phyloP scores from a whole-genome alignment of 1,140 invertebrate genomes.

The Ericerus pela region DNA sequence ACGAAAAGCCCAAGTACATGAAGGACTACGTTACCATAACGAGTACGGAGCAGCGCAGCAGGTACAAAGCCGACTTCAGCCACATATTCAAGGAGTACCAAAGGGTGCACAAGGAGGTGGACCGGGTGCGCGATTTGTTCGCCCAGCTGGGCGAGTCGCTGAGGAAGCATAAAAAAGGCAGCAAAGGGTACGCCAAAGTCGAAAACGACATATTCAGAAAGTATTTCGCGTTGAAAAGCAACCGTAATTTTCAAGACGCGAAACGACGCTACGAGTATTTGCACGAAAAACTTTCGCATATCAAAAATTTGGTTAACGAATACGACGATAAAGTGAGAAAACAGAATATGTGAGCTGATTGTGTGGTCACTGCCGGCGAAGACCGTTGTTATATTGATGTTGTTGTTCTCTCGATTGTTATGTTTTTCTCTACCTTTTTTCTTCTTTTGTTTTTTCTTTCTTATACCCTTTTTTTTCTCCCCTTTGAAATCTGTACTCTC shows the following conservation, averaged over 20 bases:
- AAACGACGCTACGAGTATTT: slow-evolving; percentile 67
- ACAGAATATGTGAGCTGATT: no score
- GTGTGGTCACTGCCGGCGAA: no score
- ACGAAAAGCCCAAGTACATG: slow-evolving; percentile 14
- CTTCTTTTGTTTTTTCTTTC: no score
- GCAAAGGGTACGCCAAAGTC: slow-evolving; percentile 42
- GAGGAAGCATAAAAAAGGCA: slow-evolving; percentile 30
- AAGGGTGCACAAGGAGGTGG: slow-evolving; percentile 54
- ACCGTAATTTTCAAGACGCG: slow-evolving; percentile 50
- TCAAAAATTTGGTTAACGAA: slow-evolving; percentile 68
- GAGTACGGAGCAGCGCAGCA: slow-evolving; percentile 52
- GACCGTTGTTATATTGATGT: no score
- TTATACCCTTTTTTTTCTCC: no score
- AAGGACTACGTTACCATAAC: slow-evolving; percentile 68
- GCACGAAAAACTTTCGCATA: slow-evolving; percentile 76
- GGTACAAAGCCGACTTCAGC: slow-evolving; percentile 79
- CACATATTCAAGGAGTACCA: slow-evolving; percentile 70
- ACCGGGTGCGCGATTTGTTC: slow-evolving; percentile 60
- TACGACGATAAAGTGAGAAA: slow-evolving; percentile 40
- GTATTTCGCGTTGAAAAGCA: slow-evolving; percentile 60
- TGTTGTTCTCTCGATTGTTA: no score
- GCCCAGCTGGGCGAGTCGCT: slow-evolving; percentile 50
- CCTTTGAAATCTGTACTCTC: no score
- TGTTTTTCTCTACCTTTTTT: no score
- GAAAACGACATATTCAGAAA: slow-evolving; percentile 62